These are phyloP conservation scores for Cinclus mexicanus DNA, from an alignment of 2,113 vertebrate genomes.

Conservation along the genomic window DNA sequence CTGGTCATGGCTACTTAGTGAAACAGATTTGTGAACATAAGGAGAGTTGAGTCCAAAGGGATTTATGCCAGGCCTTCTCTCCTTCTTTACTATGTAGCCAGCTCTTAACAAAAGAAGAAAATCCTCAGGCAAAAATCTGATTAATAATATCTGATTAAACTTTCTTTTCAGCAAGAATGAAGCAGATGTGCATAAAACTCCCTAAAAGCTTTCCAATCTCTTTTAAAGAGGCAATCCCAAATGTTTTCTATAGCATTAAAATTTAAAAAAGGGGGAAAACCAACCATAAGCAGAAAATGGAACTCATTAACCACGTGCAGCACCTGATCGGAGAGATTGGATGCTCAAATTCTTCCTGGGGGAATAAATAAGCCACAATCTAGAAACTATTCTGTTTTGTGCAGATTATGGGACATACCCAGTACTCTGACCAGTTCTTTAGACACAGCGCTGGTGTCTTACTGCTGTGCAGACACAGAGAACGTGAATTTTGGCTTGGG, in stretches of 20 bases:
- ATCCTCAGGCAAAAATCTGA: background rate
- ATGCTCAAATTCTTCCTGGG: background rate
- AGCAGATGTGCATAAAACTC: background rate
- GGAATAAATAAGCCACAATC: background rate
- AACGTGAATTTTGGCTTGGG: background rate
- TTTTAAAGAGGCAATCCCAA: background rate
- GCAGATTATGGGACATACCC: background rate
- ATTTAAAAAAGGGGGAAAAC: background rate
- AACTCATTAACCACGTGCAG: background rate
- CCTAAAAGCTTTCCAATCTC: background rate
- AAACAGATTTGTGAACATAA: background rate
- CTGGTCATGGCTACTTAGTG: background rate
- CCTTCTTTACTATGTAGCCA: background rate
- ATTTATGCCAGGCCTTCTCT: background rate
- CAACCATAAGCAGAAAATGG: background rate
- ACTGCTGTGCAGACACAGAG: background rate
- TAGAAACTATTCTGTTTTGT: background rate
- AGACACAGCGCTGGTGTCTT: background rate
- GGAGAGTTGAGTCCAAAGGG: background rate
- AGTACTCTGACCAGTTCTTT: background rate
- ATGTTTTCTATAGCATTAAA: background rate
- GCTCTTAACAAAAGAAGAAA: background rate
- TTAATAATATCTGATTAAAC: background rate
- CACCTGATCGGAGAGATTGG: background rate
- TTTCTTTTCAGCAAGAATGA: background rate